Conservation (phyloP, 2,797 vertebrate species). For the Gymnopithys bicolor region DNA sequence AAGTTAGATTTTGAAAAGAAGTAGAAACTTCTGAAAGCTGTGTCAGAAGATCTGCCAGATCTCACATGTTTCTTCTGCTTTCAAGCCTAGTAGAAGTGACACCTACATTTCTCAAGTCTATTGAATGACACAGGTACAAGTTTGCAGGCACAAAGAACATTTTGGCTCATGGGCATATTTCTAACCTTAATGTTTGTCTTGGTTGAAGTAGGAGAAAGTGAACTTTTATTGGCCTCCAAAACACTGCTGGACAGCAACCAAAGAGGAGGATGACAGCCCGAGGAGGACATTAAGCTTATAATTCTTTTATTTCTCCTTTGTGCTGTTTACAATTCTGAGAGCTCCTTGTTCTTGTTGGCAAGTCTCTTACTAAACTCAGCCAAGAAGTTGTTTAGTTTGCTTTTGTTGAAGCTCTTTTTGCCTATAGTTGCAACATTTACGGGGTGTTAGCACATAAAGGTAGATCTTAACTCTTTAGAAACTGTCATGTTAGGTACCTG, state of each 20-base stretch:
- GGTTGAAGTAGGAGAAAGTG: background rate
- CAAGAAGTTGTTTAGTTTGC: background rate
- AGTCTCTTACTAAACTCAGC: background rate
- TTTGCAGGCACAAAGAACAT: background rate
- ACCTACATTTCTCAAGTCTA: background rate
- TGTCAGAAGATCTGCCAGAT: background rate
- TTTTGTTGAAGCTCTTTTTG: background rate
- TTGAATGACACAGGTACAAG: background rate
- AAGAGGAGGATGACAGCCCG: background rate
- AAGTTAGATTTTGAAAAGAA: background rate
- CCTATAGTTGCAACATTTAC: background rate
- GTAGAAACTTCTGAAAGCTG: background rate
- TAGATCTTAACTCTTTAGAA: background rate
- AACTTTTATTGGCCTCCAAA: background rate
- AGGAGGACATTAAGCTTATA: background rate
- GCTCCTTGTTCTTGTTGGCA: background rate
- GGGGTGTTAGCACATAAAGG: background rate
- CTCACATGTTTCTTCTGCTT: background rate
- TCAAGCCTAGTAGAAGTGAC: background rate
- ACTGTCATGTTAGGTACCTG: background rate
- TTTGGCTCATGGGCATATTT: background rate
- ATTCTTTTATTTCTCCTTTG: constrained; percentile 23
- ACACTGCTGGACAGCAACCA: background rate
- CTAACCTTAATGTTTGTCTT: background rate
- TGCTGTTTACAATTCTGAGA: background rate